A percentile compares a stretch with the other conserved stretches of the same genome.
Conservation (phyloP, 2,797 vertebrate genomes). For the Rhynchotus rufescens region DNA sequence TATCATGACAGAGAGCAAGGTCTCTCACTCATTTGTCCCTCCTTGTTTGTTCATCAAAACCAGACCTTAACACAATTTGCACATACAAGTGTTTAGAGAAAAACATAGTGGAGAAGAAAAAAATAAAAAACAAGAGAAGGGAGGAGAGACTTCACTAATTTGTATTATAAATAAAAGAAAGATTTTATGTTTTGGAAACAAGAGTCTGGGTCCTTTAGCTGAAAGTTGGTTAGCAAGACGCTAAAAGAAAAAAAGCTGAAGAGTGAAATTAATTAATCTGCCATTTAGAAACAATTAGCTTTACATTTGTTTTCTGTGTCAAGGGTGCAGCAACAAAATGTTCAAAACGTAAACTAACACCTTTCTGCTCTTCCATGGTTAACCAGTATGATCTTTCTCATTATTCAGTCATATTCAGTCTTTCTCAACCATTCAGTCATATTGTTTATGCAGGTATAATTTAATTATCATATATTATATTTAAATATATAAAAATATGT, state of each 20-base stretch:
- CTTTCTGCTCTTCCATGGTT: background rate
- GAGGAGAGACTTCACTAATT: conserved; percentile 3
- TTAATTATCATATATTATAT: no score
- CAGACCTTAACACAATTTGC: background rate
- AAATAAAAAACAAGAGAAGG: background rate
- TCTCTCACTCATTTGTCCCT: background rate
- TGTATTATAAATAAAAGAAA: background rate
- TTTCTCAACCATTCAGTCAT: background rate
- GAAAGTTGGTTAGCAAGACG: background rate
- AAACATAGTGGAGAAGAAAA: background rate
- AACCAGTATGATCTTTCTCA: background rate
- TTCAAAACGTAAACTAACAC: background rate
- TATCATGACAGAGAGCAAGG: fast-evolving
- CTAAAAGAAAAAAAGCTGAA: background rate
- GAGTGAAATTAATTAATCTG: background rate
- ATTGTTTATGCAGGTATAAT: background rate
- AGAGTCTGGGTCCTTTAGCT: background rate
- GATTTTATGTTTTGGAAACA: conserved; percentile 2
- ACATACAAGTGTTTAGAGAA: background rate
- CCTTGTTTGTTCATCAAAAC: background rate
- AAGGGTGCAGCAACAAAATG: background rate
- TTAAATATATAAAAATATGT: no score
- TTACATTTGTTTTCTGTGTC: background rate
- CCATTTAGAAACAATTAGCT: background rate
- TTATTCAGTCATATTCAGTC: no score